Base-by-base conservation (phyloP, 2,797 vertebrate genomes). In the Xiphophorus birchmanni region DNA sequence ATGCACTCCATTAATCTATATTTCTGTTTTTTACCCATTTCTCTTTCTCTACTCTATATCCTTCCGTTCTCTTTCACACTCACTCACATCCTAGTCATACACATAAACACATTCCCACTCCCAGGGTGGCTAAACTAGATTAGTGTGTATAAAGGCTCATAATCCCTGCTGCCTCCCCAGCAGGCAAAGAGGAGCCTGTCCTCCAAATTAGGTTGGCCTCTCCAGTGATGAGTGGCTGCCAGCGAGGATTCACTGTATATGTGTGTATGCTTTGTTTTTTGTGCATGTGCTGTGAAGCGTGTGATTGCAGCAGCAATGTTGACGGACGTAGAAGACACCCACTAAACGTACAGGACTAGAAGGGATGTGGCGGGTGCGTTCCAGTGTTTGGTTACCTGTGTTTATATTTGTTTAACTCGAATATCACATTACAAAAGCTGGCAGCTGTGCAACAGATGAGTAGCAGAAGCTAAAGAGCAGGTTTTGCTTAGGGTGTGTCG, bases 141-240 rank as follows among this genome's bases (percentile, higher is more conserved):
- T 96, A 95, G 92, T 89, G 92, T 88, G 91, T 93, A 95, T 94
- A 95, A 95, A 95, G 94, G 92, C 93, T 94, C 90, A 94, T 96
- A 94, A 96, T 96, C 94, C 93, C 84, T 87, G 87, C 92, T 94
- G 94, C 93, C 93, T 94, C 90, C 90, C 92, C 87, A 90, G 90
- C 93, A 94, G 93, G 93, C 93, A 87, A 91, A 93, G 88, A 90
- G 89, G 92, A 94, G 92, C 91, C 91, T 93, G 92, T 94, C 91
- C 89, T 92, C 90, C 89, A 94, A 95, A 95, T 95, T 90, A 93
- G 93, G 92, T 95, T 94, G 94, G 90, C 91, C 91, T 93, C 91
- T 92, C 80, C 78, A 86, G 88, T 90, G 92, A 93, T 94, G 92
- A 92, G 90, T 89, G 88, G 89, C 90, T 95, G 92, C 91, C 92